Evolutionary conservation across 2,888 invertebrate species (phyloP), one percentile per base, ranked within the genome.

Genomic region (Chaetogeoica ovagalla): DNA sequence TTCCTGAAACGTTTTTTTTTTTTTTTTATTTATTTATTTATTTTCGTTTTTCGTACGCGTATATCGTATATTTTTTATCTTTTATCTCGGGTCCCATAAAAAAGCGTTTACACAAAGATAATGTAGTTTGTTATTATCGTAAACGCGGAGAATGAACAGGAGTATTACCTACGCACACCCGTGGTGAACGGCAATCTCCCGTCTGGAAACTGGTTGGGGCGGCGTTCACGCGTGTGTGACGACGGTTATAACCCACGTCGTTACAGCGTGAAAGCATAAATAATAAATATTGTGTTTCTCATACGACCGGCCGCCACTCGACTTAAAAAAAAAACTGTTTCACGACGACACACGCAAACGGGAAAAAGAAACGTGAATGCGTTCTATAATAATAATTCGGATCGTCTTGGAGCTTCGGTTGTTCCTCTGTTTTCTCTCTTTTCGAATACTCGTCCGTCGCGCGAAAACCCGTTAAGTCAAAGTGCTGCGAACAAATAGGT

Each of bases 21-120:
- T 43, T 66, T n/a, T 57, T 37, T 57, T 30, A 30, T 4, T 57
- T 66, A 59, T 65, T 66, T 71, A 71, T 71, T 60, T 71, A 43
- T 59, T 71, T 59, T 71, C 23, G 17, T 52, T 55, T 52, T n/a
- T 30, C 30, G 30, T 69, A 30, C 4, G 4, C 4, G 4, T 30
- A 30, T 30, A 30, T 30, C n/a, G 4, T 68, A 19, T 69, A 62
- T 21, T 13, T 69, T 68, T 21, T 69, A 62, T 21, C 30, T 52
- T 52, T 63, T 63, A 74, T 74, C 73, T 74, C 37, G 52, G 63
- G 63, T 63, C 63, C 63, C 37, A 65, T 74, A 66, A 75, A 75
- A 30, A 75, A 57, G 23, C 30, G 65, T 66, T 66, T 59, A 17
- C n/a, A 23, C 66, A 43, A 43, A 59, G 43, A 75, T 43, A 65